Evolutionary conservation across 1,140 invertebrate species (phyloP), one percentile per base, ranked within the genome.

Genomic region (Pomacea maculata): DNA sequence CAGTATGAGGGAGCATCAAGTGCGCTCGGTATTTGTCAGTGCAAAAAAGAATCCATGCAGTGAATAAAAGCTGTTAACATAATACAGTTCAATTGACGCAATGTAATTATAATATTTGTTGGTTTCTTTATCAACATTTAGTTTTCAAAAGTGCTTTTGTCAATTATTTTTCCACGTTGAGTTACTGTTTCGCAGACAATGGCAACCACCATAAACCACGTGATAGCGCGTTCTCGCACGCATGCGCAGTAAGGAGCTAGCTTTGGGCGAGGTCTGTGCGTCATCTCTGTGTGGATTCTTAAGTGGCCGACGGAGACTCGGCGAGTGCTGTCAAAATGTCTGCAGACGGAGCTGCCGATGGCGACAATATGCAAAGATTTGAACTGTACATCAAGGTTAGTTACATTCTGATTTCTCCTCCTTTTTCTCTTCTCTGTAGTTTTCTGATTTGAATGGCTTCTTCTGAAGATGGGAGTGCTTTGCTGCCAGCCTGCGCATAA

Each of bases 351-450:
- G 74, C 79, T 75, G 82, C 76, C 34, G 75, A 74, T n/a, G 81
- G 83, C 19, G 71, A 78, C 54, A 45, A 75, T 25, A 84, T 83
- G 80, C 80, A 83, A 67, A 81, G 82, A 78, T 85, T 87, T 79
- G 84, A 87, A 75, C 74, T 87, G 54, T 87, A 85, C 45, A 87
- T 87, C 29, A 87, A 87, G 86, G 86, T 85, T 82, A 81, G 82
- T 79, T 68, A 29, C 57, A 34, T 71, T 34, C 57, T 61, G 57
- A 45, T 61, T 61, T 2, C 2, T 17, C 57, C 25, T 25, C 25
- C 25, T 25, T 61, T 61, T 61, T 61, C 15, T 61, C 11, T 9
- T 61, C 15, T 11, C 57, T 17, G 57, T 61, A 6, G 34, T 61
- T 1, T 14, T 61, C 57, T 11, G 15, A 17, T 61, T 61, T 61